phyloP scores from a whole-genome alignment of 2,888 invertebrate genomes.

The Callimorpha dominula region DNA sequence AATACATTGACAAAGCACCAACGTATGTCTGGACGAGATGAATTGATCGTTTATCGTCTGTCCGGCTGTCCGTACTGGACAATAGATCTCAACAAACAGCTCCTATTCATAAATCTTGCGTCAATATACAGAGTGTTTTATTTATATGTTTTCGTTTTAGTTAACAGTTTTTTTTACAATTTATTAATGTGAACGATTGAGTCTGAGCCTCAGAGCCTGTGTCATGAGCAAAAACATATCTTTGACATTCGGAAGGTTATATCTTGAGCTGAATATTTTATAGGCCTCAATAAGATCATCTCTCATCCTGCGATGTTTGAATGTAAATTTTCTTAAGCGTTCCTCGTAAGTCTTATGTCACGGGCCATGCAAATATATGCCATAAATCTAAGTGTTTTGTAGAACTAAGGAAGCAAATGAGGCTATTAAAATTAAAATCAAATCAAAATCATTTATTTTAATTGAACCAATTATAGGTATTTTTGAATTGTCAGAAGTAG shows the following conservation, averaged over 20 bases:
- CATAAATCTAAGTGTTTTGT: background rate
- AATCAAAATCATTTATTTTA: no score
- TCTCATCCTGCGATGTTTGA: no score
- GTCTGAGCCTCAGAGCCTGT: no score
- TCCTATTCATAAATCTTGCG: constrained; percentile 34
- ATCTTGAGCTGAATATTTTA: no score
- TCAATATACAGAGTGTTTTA: constrained; percentile 27
- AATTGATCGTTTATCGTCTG: constrained; percentile 51
- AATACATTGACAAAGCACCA: constrained; percentile 41
- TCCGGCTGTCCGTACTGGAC: constrained; percentile 33
- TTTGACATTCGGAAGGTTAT: no score
- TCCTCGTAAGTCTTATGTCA: no score
- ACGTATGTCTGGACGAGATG: constrained; percentile 40
- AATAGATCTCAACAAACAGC: constrained; percentile 43
- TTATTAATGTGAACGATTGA: no score
- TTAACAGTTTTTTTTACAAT: background rate
- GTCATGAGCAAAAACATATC: no score
- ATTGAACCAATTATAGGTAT: no score
- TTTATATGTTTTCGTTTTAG: background rate
- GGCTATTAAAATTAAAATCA: background rate
- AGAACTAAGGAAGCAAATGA: background rate
- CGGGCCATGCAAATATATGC: background rate
- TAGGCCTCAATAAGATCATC: no score
- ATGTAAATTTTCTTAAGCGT: no score
- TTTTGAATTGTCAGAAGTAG: no score